Evolutionary conservation across 2,113 vertebrate species (phyloP).

Genomic region (Lagopus leucura): DNA sequence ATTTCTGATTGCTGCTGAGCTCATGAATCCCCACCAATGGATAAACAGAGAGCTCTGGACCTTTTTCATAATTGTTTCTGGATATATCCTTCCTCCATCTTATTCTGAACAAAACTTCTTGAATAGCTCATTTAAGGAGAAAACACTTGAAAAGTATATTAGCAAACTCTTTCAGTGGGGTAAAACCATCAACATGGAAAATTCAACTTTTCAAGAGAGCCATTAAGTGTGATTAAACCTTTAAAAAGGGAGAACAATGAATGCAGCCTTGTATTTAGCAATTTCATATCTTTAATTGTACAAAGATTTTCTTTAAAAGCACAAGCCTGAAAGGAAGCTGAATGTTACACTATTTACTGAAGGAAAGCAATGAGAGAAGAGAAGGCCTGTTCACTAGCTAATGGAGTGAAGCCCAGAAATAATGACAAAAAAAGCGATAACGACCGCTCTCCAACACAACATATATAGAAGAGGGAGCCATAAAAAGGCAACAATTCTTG

Average conservation of each 20-base stretch:
- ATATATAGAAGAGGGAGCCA: constrained; percentile 67
- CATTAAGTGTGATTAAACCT: constrained; percentile 87
- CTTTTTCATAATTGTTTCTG: constrained; percentile 74
- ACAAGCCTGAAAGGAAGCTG: constrained; percentile 80
- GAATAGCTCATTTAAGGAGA: constrained; percentile 84
- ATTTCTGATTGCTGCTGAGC: constrained; percentile 46
- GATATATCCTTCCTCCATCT: constrained; percentile 67
- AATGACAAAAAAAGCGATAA: constrained; percentile 77
- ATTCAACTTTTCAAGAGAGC: constrained; percentile 84
- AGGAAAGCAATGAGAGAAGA: constrained; percentile 76
- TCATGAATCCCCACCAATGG: constrained; percentile 20
- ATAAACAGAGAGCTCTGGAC: constrained; percentile 39
- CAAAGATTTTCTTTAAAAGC: constrained; percentile 88
- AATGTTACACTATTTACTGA: constrained; percentile 78
- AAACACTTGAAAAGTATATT: constrained; percentile 83
- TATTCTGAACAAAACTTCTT: constrained; percentile 76
- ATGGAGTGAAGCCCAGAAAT: constrained; percentile 82
- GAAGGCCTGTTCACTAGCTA: constrained; percentile 75
- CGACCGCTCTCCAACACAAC: constrained; percentile 78
- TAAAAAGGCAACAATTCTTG: constrained; percentile 83
- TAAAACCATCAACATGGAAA: constrained; percentile 83
- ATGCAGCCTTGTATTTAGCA: constrained; percentile 82
- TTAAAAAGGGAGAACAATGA: constrained; percentile 82
- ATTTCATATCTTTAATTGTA: constrained; percentile 85
- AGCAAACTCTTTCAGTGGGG: constrained; percentile 83